A percentile compares a stretch with the other conserved stretches of the same genome.
Evolutionary conservation across 2,797 vertebrate genomes (phyloP).

Genomic region (Novumbra hubbsi): DNA sequence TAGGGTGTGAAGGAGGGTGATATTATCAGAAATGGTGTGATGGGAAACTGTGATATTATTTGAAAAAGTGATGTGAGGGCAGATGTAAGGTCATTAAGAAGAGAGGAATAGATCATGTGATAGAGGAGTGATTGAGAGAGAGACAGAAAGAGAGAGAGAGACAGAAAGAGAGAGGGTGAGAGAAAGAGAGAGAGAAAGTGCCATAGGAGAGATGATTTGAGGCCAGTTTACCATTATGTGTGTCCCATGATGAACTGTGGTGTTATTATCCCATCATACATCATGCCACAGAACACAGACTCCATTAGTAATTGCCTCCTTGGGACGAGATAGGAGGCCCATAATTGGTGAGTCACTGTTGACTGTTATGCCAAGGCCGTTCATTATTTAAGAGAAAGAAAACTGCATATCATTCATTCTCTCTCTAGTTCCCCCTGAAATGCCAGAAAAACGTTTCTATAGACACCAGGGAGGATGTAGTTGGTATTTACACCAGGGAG

Average conservation of each 20-base stretch:
- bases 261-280: conserved; percentile 58
- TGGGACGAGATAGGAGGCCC: conserved; percentile 50
- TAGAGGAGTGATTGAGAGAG: not conserved
- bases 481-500: no score
- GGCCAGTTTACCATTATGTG: conserved; percentile 32
- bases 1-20: no score
- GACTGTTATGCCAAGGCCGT: conserved; percentile 48
- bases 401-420: conserved; percentile 38
- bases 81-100: not conserved
- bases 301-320: conserved; percentile 57
- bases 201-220: conserved; percentile 3
- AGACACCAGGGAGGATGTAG: no score
- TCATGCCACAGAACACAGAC: conserved; percentile 48
- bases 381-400: conserved; percentile 55
- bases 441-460: no score
- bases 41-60: no score
- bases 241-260: conserved; percentile 42
- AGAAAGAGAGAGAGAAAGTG: no score
- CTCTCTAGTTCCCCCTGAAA: conserved; percentile 7
- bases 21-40: no score
- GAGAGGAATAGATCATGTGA: conserved; percentile 10
- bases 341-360: conserved; percentile 66
- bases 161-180: conserved; percentile 1
- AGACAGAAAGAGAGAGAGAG: not conserved
- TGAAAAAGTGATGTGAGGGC: no score